Evolutionary conservation across 2,113 vertebrate genomes (phyloP), one percentile per base, ranked within the genome.

Genomic region (Odocoileus hemionus): DNA sequence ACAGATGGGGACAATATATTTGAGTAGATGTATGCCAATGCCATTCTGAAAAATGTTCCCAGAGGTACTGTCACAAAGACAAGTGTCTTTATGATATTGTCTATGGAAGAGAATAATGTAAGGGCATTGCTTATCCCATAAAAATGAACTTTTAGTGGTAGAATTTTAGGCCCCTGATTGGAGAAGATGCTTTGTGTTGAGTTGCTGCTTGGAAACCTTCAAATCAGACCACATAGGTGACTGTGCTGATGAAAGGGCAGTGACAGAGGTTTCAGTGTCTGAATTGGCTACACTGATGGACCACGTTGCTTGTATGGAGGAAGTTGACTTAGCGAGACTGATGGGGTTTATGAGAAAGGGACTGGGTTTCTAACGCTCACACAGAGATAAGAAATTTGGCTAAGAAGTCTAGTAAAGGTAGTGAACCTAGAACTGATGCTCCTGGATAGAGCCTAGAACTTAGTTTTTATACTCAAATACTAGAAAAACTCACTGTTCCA

Each of bases 1-100:
- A 70, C 55, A 87, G 61, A 87, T 33, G 47, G 82, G 86, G 30
- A 67, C 47, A 67, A 78, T 67, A 83, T 93, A 82, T 88, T 95
- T 96, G 55, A 90, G 57, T 78, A 91, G 74, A 67, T 87, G 23
- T 79, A 15, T 96, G 28, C 43, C 80, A 83, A 19, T 30, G 47
- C 78, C 52, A 78, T 84, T 95, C 64, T 67, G 33, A 87, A 96
- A 83, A 95, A 84, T 83, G 61, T 76, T 82, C 54, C 85, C 61
- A 90, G 57, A 91, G 50, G 43, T 78, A 79, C 55, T 90, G 43
- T 67, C 79, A 12, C 76, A 50, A 93, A 57, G 47, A 67, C 6
- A 88, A 88, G 57, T 78, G 64, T 78, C 14, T 89, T 94, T 58
- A 92, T 64, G 78, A 78, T 84, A 30, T 43, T 95, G 64, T 64